Evolutionary conservation across 2,888 invertebrate species (phyloP), one percentile per base, ranked within the genome.

Genomic region (Entomobrya proxima): DNA sequence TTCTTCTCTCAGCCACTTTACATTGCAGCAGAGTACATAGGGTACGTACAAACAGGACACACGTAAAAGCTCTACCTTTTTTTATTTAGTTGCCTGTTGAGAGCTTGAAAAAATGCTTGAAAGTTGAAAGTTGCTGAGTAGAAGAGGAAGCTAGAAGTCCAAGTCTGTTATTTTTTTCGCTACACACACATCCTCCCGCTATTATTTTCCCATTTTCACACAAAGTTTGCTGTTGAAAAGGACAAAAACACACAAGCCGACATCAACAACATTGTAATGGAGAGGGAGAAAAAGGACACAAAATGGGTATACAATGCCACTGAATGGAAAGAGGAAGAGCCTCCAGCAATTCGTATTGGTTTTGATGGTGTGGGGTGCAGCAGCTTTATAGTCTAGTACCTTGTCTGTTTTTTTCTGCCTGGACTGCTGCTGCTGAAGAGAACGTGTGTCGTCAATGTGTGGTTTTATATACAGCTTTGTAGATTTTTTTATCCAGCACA

Each of bases 181-280:
- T 37, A 44, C 9, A 44, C 24, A 24, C 21, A 18, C 50, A 18
- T 72, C 44, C n/a, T 7, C 37, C 30, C 72, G n/a, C 80, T 75
- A 82, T 82, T 75, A 82, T 75, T 82, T 82, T 82, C 82, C 44
- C 75, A 82, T 82, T 80, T 81, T 64, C 30, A 61, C 24, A 52
- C 75, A 55, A 72, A 32, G 37, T 61, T 67, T 32, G n/a, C 37
- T 67, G n/a, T n/a, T n/a, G n/a, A n/a, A n/a, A n/a, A n/a, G 37
- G 37, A 18, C 61, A 44, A 69, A 37, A 37, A 13, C n/a, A 27
- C 61, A 37, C 52, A 13, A 75, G 15, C 15, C 47, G n/a, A 11
- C 52, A 21, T 6, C 55, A 27, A 3, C 55, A 27, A 1, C 55
- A 55, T 27, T 15, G 47, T 13, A 27, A 5, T 6, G 7, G 35